Evolutionary conservation across 1,140 invertebrate species (phyloP).

Genomic region (Limonius californicus): DNA sequence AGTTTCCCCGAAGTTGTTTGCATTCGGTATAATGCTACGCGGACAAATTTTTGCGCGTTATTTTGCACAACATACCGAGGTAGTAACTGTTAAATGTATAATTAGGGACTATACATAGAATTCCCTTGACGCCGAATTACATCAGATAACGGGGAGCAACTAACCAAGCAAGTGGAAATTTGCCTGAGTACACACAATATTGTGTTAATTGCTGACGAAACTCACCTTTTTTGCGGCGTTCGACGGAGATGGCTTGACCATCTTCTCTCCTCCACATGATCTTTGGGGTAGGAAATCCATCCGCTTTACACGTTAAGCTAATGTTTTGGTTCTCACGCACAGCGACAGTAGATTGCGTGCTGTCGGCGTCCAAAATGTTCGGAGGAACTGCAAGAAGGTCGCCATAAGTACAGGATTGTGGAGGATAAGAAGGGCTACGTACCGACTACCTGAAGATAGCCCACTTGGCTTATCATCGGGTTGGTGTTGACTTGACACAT

Average conservation of each 20-base stretch:
- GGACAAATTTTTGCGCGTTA: not conserved
- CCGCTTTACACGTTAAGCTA: conserved; percentile 81
- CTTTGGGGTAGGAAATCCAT: conserved; percentile 83
- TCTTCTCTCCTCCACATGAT: conserved; percentile 90
- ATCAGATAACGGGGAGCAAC: not conserved
- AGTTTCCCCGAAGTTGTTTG: too few species aligned
- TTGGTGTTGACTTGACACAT: conserved; percentile 95
- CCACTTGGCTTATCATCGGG: conserved; percentile 92
- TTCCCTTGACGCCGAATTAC: not conserved
- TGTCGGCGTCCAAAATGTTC: conserved; percentile 80
- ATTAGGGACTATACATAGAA: not conserved
- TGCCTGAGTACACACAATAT: conserved; percentile 6
- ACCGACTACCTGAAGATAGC: conserved; percentile 92
- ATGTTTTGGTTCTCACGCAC: conserved; percentile 88
- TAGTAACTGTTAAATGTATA: conserved; percentile 3
- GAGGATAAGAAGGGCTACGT: conserved; percentile 52
- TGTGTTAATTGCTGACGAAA: conserved; percentile 12
- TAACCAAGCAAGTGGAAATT: conserved; percentile 9
- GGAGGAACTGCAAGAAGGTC: conserved; percentile 75
- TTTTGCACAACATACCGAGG: not conserved
- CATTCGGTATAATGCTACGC: too few species aligned
- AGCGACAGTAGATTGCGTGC: conserved; percentile 81
- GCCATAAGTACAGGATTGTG: too few species aligned
- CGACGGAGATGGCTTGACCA: conserved; percentile 74
- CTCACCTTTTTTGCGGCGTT: conserved; percentile 78